Conservation (phyloP, 2,113 vertebrate species). For the Onychostruthus taczanowskii region DNA sequence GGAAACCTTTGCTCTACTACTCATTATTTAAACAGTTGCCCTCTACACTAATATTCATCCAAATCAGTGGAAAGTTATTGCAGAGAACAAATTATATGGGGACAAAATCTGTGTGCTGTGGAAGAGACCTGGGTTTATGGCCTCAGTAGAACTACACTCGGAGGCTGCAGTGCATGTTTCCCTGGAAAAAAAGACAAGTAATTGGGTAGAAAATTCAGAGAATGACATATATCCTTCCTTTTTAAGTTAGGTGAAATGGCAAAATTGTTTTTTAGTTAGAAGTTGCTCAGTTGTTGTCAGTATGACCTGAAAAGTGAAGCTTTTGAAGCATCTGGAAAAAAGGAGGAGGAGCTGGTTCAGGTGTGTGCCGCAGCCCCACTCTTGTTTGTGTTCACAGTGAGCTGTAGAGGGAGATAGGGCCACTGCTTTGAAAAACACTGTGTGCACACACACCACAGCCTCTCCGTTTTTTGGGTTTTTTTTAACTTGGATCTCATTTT, state of each 20-base stretch:
- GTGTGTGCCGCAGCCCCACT: neutral
- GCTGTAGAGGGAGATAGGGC: neutral
- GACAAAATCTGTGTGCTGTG: neutral
- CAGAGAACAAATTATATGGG: neutral
- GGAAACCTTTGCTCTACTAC: neutral
- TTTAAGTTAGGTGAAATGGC: neutral
- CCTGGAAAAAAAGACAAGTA: neutral
- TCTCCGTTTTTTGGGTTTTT: neutral
- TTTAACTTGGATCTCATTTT: neutral
- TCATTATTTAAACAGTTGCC: neutral
- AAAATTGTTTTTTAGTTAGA: neutral
- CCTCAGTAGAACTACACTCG: neutral
- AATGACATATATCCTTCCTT: neutral
- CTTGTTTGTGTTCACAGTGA: neutral
- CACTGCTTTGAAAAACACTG: neutral
- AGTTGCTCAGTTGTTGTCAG: neutral
- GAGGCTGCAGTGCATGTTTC: accelerated
- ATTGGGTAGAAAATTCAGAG: neutral
- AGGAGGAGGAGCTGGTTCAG: neutral
- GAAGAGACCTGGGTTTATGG: neutral
- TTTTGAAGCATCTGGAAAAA: neutral
- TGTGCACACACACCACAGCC: neutral
- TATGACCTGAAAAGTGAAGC: neutral
- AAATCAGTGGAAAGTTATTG: neutral
- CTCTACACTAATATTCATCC: neutral